Base-by-base conservation (phyloP, 2,797 vertebrate species). In the Lophotriccus pileatus region DNA sequence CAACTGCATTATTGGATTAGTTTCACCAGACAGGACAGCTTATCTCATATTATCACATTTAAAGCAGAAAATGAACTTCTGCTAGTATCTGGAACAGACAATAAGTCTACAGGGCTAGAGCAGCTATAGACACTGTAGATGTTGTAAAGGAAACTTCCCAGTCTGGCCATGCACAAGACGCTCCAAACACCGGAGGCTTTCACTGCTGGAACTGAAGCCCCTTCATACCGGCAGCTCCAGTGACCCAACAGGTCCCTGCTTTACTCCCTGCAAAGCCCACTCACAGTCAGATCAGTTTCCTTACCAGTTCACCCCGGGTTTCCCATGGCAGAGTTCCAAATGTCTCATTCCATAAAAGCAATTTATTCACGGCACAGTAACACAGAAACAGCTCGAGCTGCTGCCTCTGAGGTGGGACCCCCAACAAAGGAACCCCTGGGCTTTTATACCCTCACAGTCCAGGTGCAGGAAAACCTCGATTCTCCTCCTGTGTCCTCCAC, bases 351-450 rank as follows among this genome's bases (percentile, higher is more conserved):
- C 41, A 25, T n/a, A 23, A 64, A 39, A 44, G 32, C 30, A 32
- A 18, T 44, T 64, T 64, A 44, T 64, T 44, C 62, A 46, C 6
- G 4, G 30, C 16, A 12, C 43, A 64, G 14, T 20, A 16, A 24
- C 60, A 28, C 52, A 30, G 13, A 2, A 21, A 11, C 53, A 19
- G 32, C 36, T 4, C 2, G 2, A 12, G 7, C n/a, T 13, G n/a
- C 7, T 5, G 64, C 17, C 25, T 21, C 23, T 1, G 2, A 24
- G 32, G 15, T n/a, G 49, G 3, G 4, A 2, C 27, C 60, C 27
- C 7, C 37, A 18, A 0, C 49, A 22, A 5, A 37, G 43, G 37
- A 20, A 4, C 1, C 8, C 5, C 15, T 4, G 49, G 24, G 28
- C 63, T 28, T 3, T 7, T 39, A 13, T 13, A 17, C 16, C 12